Conservation (phyloP, 2,113 vertebrate species). For the Siniperca chuatsi region DNA sequence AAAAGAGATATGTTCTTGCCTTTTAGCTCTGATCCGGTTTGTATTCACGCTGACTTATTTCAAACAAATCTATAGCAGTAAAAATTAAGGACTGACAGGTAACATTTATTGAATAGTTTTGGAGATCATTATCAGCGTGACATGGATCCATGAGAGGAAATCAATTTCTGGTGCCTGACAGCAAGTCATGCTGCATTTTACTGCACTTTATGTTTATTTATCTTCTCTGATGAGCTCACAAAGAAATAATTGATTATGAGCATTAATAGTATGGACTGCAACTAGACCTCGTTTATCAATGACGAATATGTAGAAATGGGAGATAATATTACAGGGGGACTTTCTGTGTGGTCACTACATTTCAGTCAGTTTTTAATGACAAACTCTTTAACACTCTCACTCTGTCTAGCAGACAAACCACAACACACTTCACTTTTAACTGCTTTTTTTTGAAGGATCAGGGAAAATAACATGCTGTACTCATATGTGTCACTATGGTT, state of each 20-base stretch:
- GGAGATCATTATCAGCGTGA: not conserved
- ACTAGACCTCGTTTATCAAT: too few species aligned
- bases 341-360: too few species aligned
- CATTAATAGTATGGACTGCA: too few species aligned
- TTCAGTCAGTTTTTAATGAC: too few species aligned
- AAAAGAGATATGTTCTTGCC: not conserved
- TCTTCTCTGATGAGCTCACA: not conserved
- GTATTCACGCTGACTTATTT: not conserved
- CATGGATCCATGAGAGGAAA: not conserved
- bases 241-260: too few species aligned
- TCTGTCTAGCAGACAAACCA: not conserved
- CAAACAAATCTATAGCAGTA: not conserved
- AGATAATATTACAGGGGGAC: too few species aligned
- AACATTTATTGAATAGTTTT: not conserved
- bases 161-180: not conserved
- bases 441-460: too few species aligned
- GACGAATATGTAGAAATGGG: too few species aligned
- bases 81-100: not conserved
- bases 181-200: not conserved
- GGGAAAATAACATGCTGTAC: too few species aligned
- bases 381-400: too few species aligned
- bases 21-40: not conserved
- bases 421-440: not conserved
- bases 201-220: not conserved
- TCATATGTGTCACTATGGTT: too few species aligned